These are phyloP conservation scores for Dioctria linearis DNA, from an alignment of 2,888 invertebrate species.

Conservation along the genomic window DNA sequence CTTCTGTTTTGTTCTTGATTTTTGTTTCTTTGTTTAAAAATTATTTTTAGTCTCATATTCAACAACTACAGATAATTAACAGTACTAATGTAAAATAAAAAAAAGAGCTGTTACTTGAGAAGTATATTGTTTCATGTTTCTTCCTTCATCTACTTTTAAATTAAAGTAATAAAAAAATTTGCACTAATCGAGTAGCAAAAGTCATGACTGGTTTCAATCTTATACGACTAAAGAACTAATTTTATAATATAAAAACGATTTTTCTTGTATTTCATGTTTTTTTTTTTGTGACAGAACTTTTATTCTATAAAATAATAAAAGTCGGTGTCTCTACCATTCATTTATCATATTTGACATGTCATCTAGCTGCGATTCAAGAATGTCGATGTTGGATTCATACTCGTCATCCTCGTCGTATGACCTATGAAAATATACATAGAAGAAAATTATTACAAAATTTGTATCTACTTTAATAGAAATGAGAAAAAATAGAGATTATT, in stretches of 20 bases:
- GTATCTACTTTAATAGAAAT: no score
- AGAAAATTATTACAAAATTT: no score
- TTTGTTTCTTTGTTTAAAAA: neutral
- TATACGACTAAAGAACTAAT: slow-evolving; percentile 33
- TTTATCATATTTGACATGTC: slow-evolving; percentile 60
- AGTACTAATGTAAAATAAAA: slow-evolving; percentile 20
- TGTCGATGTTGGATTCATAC: slow-evolving; percentile 60
- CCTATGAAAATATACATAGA: slow-evolving; percentile 35
- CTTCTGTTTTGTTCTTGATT: neutral
- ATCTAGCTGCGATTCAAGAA: slow-evolving; percentile 60
- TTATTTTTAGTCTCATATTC: slow-evolving; percentile 23
- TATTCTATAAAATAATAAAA: slow-evolving; percentile 12
- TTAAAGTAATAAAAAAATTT: slow-evolving; percentile 36
- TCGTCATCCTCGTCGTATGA: slow-evolving; percentile 61
- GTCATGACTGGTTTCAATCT: slow-evolving; percentile 46
- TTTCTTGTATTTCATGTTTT: neutral
- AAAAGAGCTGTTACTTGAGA: slow-evolving; percentile 40
- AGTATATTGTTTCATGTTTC: slow-evolving; percentile 20
- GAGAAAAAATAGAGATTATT: no score
- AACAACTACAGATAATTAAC: slow-evolving; percentile 31
- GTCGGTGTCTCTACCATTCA: slow-evolving; percentile 57
- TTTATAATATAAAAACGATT: slow-evolving; percentile 35
- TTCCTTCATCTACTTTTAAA: neutral
- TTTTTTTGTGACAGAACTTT: slow-evolving; percentile 41
- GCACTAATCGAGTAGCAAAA: slow-evolving; percentile 28